Conservation (phyloP, 2,113 vertebrate species). For the Actinemys pallida region DNA sequence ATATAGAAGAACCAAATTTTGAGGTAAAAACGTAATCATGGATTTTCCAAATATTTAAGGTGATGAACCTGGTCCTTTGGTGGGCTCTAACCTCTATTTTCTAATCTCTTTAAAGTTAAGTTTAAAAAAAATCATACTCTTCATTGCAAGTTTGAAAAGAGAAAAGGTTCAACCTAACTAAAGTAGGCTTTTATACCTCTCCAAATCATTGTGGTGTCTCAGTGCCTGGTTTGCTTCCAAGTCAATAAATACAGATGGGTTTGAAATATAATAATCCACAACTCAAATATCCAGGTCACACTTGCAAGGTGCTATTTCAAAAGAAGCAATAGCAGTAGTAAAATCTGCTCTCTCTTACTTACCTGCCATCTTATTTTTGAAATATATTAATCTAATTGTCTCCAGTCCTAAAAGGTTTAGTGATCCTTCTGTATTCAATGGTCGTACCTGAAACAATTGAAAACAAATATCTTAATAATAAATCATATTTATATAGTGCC, state of each 20-base stretch:
- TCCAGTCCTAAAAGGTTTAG: constrained; percentile 96
- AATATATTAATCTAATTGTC: constrained; percentile 96
- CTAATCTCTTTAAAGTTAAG: background rate
- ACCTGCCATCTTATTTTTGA: constrained; percentile 99
- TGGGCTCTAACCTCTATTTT: background rate
- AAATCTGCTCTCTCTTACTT: constrained; percentile 57
- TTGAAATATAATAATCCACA: background rate
- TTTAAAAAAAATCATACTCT: background rate
- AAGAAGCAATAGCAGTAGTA: background rate
- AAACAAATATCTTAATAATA: background rate
- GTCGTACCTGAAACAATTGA: constrained; percentile 87
- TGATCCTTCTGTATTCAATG: constrained; percentile 95
- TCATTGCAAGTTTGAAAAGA: background rate
- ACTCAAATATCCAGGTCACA: background rate
- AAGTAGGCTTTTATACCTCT: background rate
- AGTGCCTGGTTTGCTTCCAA: background rate
- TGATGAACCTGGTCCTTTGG: background rate
- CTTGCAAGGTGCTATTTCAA: background rate
- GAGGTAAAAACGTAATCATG: background rate
- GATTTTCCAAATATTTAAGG: background rate
- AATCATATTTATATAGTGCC: background rate
- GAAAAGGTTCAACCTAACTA: background rate
- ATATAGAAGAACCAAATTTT: background rate
- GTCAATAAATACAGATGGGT: accelerated
- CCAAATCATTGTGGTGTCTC: background rate